Evolutionary conservation across 2,113 vertebrate genomes (phyloP).

Genomic region (Eptesicus fuscus): DNA sequence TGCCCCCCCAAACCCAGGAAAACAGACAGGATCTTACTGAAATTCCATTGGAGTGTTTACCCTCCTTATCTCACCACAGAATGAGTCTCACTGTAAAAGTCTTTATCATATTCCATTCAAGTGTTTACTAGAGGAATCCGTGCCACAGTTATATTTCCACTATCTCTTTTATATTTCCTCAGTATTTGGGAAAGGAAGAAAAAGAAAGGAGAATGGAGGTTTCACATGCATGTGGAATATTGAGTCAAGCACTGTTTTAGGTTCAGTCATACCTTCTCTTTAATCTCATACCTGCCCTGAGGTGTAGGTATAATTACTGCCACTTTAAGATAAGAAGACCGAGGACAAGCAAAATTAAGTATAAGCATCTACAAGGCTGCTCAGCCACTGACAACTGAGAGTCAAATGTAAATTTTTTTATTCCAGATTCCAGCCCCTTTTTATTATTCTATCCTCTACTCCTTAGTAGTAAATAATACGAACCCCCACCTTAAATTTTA

Average conservation of each 20-base stretch:
- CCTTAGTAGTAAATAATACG: neutral
- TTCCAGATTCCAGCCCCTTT: neutral
- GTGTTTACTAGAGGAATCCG: neutral
- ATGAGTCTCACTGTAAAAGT: neutral
- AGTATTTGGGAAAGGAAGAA: neutral
- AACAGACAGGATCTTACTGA: neutral
- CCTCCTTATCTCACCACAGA: neutral
- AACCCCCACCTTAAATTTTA: neutral
- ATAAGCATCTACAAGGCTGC: neutral
- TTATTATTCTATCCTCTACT: neutral
- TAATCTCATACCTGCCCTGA: neutral
- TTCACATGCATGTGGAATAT: neutral
- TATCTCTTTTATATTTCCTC: neutral
- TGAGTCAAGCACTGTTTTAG: neutral
- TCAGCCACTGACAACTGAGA: neutral
- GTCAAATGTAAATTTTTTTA: neutral
- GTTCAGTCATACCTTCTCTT: neutral
- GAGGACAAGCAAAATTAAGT: neutral
- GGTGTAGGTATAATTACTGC: neutral
- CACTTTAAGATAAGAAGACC: neutral
- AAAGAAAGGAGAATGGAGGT: neutral
- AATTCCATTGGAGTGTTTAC: neutral
- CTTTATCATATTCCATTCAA: neutral
- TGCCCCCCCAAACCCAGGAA: too few relatives aligned
- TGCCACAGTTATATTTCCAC: neutral